Evolutionary conservation across 2,888 invertebrate species (phyloP), one percentile per base, ranked within the genome.

Genomic region (Adelphocoris suturalis): DNA sequence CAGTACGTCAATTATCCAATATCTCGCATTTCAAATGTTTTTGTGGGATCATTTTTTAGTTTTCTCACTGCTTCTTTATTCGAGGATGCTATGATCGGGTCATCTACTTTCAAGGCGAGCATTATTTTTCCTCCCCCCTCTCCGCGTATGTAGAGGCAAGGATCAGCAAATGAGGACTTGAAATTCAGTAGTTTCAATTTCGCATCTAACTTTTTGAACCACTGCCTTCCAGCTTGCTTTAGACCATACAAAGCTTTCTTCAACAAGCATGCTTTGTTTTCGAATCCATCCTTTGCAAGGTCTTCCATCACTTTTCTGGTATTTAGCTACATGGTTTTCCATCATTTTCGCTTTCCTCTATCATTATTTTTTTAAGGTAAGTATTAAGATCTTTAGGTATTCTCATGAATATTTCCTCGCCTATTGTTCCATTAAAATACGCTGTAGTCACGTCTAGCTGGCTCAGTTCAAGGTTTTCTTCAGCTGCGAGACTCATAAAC

Each of bases 371-470:
- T n/a, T 48, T 14, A n/a, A 46, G 47, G 47, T 55, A 19, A 46
- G 37, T 23, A 12, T 82, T 23, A 4, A 82, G 57, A 37, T 37
- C 37, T 37, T 7, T 48, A 9, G 84, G 84, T 23, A 11, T 84
- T 19, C 48, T 55, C 84, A 84, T 84, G 23, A 2, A 48, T 47
- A 84, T 55, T 84, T 84, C 47, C 48, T 84, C 84, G 4, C 48
- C 52, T 7, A 48, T 5, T 4, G 84, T 84, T 48, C 52, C 84
- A 12, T 84, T 84, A 4, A 48, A 19, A 28, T 84, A 48, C 0
- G 84, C 84, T 9, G 84, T 84, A 3, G 84, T 84, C 5, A 48
- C 84, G 13, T 52, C 84, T 19, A 16, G 75, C 86, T 78, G 90
- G 88, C 82, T 80, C 47, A 89, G 28, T 19, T 80, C 37, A 2